Percentiles rank a stretch among this genome's conserved stretches.
Conservation (phyloP, 2,888 invertebrate species). For the Linnaemya tessellans region DNA sequence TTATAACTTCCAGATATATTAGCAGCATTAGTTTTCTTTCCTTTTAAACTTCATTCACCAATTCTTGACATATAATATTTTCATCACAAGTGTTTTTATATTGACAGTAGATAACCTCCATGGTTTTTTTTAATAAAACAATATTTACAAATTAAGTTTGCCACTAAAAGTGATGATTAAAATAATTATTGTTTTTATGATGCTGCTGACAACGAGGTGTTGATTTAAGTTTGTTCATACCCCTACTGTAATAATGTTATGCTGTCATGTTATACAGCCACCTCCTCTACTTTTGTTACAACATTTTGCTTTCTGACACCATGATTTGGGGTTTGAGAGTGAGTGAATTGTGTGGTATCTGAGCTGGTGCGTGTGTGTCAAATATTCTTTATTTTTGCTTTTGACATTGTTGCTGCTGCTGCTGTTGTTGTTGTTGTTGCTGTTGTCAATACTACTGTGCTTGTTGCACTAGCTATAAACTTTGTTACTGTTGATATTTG, state of each 20-base stretch:
- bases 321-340: conserved; percentile 44
- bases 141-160: conserved; percentile 21
- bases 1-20: too few species aligned
- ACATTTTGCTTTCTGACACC: conserved; percentile 54
- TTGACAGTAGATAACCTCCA: background rate
- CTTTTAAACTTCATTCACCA: background rate
- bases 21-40: too few species aligned
- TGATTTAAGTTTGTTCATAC: conserved; percentile 47
- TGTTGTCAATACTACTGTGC: conserved; percentile 43
- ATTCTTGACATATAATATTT: background rate
- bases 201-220: conserved; percentile 61
- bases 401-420: conserved; percentile 73
- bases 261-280: conserved; percentile 64
- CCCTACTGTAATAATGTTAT: conserved; percentile 56
- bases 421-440: conserved; percentile 21
- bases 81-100: background rate
- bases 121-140: background rate
- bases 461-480: conserved; percentile 1
- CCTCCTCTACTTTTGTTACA: conserved; percentile 49
- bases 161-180: conserved; percentile 54
- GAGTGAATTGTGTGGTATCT: conserved; percentile 49
- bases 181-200: conserved; percentile 47
- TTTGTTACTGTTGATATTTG: conserved; percentile 21
- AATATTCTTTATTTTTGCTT: conserved; percentile 68
- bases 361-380: conserved; percentile 73